Evolutionary conservation across 1,140 invertebrate species (phyloP), one percentile per base, ranked within the genome.

Genomic region (Drosophila jambulina): DNA sequence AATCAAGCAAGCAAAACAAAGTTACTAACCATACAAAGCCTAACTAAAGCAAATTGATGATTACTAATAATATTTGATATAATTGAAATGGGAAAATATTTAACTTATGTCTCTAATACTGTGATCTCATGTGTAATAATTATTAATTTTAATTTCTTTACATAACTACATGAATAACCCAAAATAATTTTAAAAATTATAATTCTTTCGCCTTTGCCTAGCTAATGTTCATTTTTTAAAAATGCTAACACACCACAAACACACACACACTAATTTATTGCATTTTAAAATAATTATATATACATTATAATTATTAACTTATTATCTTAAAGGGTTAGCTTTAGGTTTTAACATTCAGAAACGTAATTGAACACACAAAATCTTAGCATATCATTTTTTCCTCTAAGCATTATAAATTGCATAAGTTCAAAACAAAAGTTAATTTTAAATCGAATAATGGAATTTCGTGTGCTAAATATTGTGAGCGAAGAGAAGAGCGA

Each of bases 41-140:
- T 87, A 83, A 78, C 62, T 68, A 70, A 62, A 54, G 70, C 36
- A 63, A 78, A 43, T 64, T 63, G 46, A 38, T 59, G 23, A 57
- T 49, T 56, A 32, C 68, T 53, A 64, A 79, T 64, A 60, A 46
- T 70, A 56, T 56, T 70, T 43, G 68, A 59, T 65, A 64, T 65
- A 71, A 71, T 34, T 69, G 78, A 88, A 71, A 75, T 76, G 70
- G 78, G 78, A 80, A 82, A 88, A 87, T 88, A 87, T 84, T 86
- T 91, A 92, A 92, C 88, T 92, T 92, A 92, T 92, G 88, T 92
- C 91, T 92, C 91, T 92, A 92, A 92, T 92, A 92, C 91, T 92
- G 91, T 92, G 91, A 92, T 92, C 91, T 92, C 91, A 92, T 92
- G 90, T 92, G 88, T 92, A 92, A 92, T 92, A 92, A 87, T 91